These are phyloP conservation scores for Catocala nupta DNA, from an alignment of 2,888 invertebrate genomes.

Conservation along the genomic window DNA sequence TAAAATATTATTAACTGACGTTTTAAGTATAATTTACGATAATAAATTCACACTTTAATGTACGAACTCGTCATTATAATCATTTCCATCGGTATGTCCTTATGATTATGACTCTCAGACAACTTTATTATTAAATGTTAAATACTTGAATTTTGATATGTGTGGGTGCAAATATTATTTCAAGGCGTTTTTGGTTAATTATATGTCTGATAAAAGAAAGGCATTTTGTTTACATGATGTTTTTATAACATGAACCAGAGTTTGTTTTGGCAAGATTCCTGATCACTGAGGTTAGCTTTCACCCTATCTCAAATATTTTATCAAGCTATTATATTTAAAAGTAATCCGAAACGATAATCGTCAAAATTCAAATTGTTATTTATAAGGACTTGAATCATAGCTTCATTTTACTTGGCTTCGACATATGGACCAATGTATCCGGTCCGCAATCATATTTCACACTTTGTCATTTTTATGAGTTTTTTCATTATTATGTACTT, in stretches of 20 bases:
- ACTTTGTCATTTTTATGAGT: too few relatives aligned
- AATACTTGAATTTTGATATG: neutral
- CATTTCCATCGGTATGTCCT: neutral
- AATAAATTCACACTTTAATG: constrained; percentile 9
- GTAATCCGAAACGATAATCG: constrained; percentile 4
- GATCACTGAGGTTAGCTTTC: constrained; percentile 29
- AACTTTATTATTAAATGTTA: constrained; percentile 13
- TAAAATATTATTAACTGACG: constrained; percentile 32
- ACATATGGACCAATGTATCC: neutral
- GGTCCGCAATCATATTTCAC: too few relatives aligned
- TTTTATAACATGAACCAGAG: constrained; percentile 33
- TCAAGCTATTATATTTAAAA: constrained; percentile 3
- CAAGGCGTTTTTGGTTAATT: too few relatives aligned
- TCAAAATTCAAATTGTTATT: neutral
- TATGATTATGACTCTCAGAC: neutral
- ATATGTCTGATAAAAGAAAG: too few relatives aligned
- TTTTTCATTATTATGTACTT: too few relatives aligned
- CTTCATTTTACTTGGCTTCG: neutral
- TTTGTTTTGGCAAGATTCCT: constrained; percentile 37
- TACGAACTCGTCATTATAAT: neutral
- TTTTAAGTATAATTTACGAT: constrained; percentile 26
- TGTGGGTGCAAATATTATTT: neutral
- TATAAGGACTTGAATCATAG: neutral
- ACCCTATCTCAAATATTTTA: constrained; percentile 14
- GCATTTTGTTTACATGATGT: constrained; percentile 29